These are phyloP conservation scores for Dexiosoma caninum DNA, from an alignment of 2,888 invertebrate genomes.

Conservation along the genomic window DNA sequence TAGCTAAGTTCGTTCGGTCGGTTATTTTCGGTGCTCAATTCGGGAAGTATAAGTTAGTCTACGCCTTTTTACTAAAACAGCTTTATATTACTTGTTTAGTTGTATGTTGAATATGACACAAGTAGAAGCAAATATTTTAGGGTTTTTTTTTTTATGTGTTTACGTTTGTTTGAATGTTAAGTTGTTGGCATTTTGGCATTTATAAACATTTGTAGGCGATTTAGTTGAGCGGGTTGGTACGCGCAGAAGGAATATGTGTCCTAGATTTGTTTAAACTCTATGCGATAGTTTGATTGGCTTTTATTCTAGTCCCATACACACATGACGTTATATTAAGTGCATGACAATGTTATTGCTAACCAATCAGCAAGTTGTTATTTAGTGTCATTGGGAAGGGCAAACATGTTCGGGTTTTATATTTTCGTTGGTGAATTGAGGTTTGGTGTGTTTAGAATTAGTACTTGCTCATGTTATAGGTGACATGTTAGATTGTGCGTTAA, in stretches of 20 bases:
- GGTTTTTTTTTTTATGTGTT: conserved; percentile 33
- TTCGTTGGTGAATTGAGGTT: neutral
- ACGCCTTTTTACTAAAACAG: conserved; percentile 68
- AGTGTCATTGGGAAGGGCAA: conserved; percentile 28
- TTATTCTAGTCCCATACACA: conserved; percentile 63
- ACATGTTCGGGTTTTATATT: conserved; percentile 20
- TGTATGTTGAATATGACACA: conserved; percentile 57
- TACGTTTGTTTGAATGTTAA: conserved; percentile 2
- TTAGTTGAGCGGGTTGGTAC: conserved; percentile 70
- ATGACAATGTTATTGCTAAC: conserved; percentile 65
- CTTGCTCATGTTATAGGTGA: neutral
- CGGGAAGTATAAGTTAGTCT: conserved; percentile 64
- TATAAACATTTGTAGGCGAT: conserved; percentile 63
- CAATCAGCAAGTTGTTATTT: conserved; percentile 72
- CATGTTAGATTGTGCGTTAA: neutral
- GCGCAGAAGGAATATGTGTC: conserved; percentile 70
- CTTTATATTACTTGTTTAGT: conserved; percentile 45
- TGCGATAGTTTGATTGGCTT: conserved; percentile 78
- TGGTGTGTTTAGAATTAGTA: conserved; percentile 40
- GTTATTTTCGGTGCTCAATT: conserved; percentile 66
- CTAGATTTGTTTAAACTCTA: conserved; percentile 77
- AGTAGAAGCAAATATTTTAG: conserved; percentile 60
- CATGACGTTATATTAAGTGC: conserved; percentile 55
- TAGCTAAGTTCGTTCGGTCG: conserved; percentile 61
- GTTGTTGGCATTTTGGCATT: conserved; percentile 64